phyloP scores from a whole-genome alignment of 2,888 invertebrate species.

The Oscheius onirici region DNA sequence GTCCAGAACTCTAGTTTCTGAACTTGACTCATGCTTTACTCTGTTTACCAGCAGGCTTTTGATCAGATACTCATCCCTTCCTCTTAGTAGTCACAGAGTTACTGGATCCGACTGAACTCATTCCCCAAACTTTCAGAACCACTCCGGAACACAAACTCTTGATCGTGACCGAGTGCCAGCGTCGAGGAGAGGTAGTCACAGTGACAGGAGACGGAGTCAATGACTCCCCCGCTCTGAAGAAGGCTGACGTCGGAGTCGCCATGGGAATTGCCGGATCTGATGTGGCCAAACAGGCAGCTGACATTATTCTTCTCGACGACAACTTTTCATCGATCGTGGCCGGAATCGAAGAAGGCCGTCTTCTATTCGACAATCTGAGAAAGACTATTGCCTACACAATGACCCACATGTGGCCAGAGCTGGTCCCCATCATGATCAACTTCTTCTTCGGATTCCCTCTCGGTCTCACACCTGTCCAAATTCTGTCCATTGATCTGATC shows the following conservation, averaged over 20 bases:
- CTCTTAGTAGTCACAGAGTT: too few relatives aligned
- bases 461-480: constrained; percentile 65
- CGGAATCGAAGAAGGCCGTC: constrained; percentile 51
- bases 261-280: constrained; percentile 61
- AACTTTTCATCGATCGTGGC: constrained; percentile 59
- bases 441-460: constrained; percentile 66
- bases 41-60: too few relatives aligned
- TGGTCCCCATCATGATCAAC: constrained; percentile 67
- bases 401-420: constrained; percentile 67
- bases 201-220: constrained; percentile 57
- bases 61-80: too few relatives aligned
- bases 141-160: constrained; percentile 54
- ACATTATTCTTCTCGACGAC: constrained; percentile 58
- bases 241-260: constrained; percentile 61
- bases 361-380: constrained; percentile 46
- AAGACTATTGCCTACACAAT: constrained; percentile 65
- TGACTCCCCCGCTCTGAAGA: constrained; percentile 57
- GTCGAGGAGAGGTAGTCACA: constrained; percentile 49
- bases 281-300: constrained; percentile 63
- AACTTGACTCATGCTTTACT: too few relatives aligned
- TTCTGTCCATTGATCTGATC: constrained; percentile 63
- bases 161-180: constrained; percentile 50
- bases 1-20: too few relatives aligned
- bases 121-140: constrained; percentile 39
- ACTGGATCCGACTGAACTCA: too few relatives aligned